These are phyloP conservation scores for Aptenodytes forsteri DNA, from an alignment of 2,113 vertebrate species.

Conservation along the genomic window DNA sequence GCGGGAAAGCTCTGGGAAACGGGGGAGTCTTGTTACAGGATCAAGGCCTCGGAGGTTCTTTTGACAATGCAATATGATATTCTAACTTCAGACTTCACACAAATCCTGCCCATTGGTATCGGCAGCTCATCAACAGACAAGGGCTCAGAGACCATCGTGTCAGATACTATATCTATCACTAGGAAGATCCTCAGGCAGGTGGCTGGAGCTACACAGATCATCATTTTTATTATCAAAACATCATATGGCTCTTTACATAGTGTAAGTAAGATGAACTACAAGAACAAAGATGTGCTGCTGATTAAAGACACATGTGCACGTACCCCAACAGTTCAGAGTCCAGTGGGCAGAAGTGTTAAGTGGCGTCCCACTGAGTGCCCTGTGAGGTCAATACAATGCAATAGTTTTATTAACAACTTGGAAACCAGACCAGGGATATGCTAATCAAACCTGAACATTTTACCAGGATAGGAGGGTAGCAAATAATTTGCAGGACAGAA, in stretches of 20 bases:
- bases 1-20: background rate
- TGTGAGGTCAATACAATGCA: constrained; percentile 60
- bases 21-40: accelerated
- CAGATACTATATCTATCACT: background rate
- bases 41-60: background rate
- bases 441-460: constrained; percentile 64
- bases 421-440: constrained; percentile 14
- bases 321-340: constrained; percentile 41
- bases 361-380: constrained; percentile 26
- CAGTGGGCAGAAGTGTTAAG: constrained; percentile 46
- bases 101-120: background rate
- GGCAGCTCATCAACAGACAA: background rate
- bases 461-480: constrained; percentile 28
- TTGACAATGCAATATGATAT: background rate
- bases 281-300: constrained; percentile 19
- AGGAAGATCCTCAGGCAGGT: background rate
- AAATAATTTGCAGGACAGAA: constrained; percentile 61
- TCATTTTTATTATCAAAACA: constrained; percentile 25
- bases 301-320: constrained; percentile 44
- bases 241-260: background rate
- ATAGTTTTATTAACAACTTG: constrained; percentile 69
- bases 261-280: constrained; percentile 11
- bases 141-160: background rate
- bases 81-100: background rate
- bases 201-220: background rate